Conservation (phyloP, 2,888 invertebrate genomes). For the Chironomus tentans region DNA sequence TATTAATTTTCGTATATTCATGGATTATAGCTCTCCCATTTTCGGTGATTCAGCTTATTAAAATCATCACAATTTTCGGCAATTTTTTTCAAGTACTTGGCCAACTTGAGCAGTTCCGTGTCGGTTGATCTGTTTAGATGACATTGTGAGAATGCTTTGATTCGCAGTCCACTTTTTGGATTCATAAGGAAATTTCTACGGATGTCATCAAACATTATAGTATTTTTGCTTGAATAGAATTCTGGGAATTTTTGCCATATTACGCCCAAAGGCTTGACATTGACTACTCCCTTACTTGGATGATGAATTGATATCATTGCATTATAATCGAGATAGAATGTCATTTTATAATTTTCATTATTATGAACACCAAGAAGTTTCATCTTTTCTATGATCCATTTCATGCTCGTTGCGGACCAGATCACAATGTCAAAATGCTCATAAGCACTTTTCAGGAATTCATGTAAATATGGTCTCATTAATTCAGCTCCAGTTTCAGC, state of each 20-base stretch:
- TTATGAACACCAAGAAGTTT: slow-evolving; percentile 75
- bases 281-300: slow-evolving; percentile 81
- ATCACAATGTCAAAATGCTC: slow-evolving; percentile 92
- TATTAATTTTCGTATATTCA: background rate
- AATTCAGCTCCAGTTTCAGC: slow-evolving; percentile 81
- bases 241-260: slow-evolving; percentile 94
- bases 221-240: slow-evolving; percentile 73
- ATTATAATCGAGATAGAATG: slow-evolving; percentile 80
- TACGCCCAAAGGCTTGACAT: slow-evolving; percentile 91
- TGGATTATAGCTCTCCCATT: slow-evolving; percentile 78
- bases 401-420: slow-evolving; percentile 98
- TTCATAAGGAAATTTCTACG: slow-evolving; percentile 96
- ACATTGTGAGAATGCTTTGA: slow-evolving; percentile 83
- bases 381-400: slow-evolving; percentile 98
- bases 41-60: slow-evolving; percentile 72
- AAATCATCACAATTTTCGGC: slow-evolving; percentile 74
- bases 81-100: slow-evolving; percentile 74
- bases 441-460: slow-evolving; percentile 81
- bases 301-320: slow-evolving; percentile 95
- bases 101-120: slow-evolving; percentile 67
- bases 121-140: slow-evolving; percentile 80
- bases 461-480: slow-evolving; percentile 92
- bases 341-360: slow-evolving; percentile 79
- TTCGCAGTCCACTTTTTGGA: slow-evolving; percentile 84
- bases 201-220: slow-evolving; percentile 97